Evolutionary conservation across 2,888 invertebrate species (phyloP).

Genomic region (Sphecodes monilicornis): DNA sequence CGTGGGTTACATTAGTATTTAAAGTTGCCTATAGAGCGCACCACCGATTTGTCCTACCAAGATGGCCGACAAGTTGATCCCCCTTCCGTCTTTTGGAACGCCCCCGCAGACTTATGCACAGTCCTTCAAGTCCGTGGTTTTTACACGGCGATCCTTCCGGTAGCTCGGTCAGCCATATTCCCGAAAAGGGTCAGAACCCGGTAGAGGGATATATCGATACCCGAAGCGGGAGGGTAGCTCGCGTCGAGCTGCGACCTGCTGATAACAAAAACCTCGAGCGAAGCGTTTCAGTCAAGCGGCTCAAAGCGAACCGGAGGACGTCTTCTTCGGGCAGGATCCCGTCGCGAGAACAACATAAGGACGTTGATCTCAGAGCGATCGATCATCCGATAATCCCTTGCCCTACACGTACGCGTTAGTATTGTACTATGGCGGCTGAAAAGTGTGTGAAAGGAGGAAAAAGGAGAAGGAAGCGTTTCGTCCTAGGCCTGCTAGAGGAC

Average conservation of each 20-base stretch:
- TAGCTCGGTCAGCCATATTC: constrained; percentile 50
- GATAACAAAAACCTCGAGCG: constrained; percentile 76
- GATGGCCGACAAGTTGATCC: too few relatives aligned
- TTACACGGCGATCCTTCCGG: constrained; percentile 38
- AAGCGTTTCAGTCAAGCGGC: constrained; percentile 8
- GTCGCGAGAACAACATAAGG: constrained; percentile 4
- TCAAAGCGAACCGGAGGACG: neutral
- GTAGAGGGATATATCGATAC: constrained; percentile 54
- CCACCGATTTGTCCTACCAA: too few relatives aligned
- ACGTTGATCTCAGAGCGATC: neutral
- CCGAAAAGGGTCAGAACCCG: constrained; percentile 58
- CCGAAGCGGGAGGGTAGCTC: constrained; percentile 31
- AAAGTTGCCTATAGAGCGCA: too few relatives aligned
- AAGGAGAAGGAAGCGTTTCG: too few relatives aligned
- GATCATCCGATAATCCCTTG: neutral
- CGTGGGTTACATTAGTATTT: too few relatives aligned
- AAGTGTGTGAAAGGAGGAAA: too few relatives aligned
- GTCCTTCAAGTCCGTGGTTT: too few relatives aligned
- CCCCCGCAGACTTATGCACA: too few relatives aligned
- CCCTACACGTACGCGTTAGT: too few relatives aligned
- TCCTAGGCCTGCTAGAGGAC: too few relatives aligned
- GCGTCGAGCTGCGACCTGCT: constrained; percentile 65
- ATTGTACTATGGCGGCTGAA: too few relatives aligned
- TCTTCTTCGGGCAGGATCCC: constrained; percentile 9
- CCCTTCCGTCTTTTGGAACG: too few relatives aligned